Percentiles rank a stretch among this genome's conserved stretches.
phyloP scores from a whole-genome alignment of 2,888 invertebrate species.

The Reticulitermes lucifugus region DNA sequence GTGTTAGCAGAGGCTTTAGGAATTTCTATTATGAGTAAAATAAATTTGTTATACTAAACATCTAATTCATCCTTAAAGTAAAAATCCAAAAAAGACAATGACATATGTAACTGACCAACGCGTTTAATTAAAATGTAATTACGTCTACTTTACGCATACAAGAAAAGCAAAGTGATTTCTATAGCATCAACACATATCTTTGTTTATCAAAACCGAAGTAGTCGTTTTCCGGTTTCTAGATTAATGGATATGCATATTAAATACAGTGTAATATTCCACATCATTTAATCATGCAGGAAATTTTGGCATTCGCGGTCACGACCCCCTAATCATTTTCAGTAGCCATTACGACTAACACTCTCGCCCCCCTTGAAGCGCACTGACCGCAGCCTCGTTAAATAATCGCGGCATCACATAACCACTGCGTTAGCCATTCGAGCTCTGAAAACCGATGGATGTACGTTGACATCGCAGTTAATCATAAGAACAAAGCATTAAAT shows the following conservation, averaged over 20 bases:
- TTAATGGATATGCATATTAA: conserved; percentile 1
- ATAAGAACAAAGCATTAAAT: background rate
- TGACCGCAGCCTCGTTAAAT: background rate
- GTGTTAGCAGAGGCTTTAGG: too few relatives aligned
- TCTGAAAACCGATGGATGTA: background rate
- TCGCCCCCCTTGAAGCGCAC: background rate
- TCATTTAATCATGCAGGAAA: conserved; percentile 6
- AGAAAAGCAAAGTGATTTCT: too few relatives aligned
- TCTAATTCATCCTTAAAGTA: too few relatives aligned
- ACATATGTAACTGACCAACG: too few relatives aligned
- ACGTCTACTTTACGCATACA: too few relatives aligned
- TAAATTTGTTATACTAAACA: too few relatives aligned
- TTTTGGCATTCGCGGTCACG: background rate
- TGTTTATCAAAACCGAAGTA: too few relatives aligned
- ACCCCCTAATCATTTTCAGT: conserved; percentile 4
- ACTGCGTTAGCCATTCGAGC: background rate
- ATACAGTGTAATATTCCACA: background rate
- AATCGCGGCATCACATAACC: background rate
- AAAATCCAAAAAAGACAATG: too few relatives aligned
- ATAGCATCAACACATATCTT: too few relatives aligned
- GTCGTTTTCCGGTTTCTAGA: too few relatives aligned
- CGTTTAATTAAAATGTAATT: too few relatives aligned
- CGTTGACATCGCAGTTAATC: background rate
- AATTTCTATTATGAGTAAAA: too few relatives aligned
- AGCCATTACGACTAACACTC: background rate